These are phyloP conservation scores for Peromyscus melanophrys DNA, from an alignment of 2,797 vertebrate species.

Conservation along the genomic window DNA sequence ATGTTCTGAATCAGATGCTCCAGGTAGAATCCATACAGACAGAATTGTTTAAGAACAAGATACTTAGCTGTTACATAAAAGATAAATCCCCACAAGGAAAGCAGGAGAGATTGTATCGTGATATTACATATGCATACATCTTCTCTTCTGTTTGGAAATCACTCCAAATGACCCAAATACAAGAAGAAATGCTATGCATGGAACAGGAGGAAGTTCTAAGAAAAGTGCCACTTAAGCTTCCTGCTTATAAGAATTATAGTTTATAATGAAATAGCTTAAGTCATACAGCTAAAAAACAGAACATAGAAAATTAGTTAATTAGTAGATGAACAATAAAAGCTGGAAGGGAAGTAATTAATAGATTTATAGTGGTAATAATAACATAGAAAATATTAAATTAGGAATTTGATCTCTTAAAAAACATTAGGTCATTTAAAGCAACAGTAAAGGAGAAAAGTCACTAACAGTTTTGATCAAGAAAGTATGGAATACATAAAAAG, in stretches of 20 bases:
- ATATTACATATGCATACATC: background rate
- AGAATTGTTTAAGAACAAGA: background rate
- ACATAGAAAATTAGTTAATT: slow-evolving; percentile 42
- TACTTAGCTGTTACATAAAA: slow-evolving; percentile 28
- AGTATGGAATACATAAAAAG: background rate
- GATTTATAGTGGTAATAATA: slow-evolving; percentile 16
- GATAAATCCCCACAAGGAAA: background rate
- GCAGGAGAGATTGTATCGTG: background rate
- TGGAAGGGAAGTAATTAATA: background rate
- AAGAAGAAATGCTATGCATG: background rate
- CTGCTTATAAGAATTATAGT: background rate
- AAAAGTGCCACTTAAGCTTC: background rate
- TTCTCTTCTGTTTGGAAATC: slow-evolving; percentile 49
- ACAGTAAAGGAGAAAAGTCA: background rate
- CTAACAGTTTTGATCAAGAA: background rate
- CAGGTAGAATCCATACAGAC: background rate
- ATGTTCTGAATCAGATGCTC: background rate
- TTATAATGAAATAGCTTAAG: slow-evolving; percentile 36
- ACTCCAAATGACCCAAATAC: background rate
- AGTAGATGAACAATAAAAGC: background rate
- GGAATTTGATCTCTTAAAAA: slow-evolving; percentile 14
- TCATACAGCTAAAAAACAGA: background rate
- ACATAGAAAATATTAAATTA: slow-evolving; percentile 36
- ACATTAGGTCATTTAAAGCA: background rate
- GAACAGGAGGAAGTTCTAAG: background rate